Conservation (phyloP, 1,140 invertebrate genomes). For the Macrobrachium rosenbergii region DNA sequence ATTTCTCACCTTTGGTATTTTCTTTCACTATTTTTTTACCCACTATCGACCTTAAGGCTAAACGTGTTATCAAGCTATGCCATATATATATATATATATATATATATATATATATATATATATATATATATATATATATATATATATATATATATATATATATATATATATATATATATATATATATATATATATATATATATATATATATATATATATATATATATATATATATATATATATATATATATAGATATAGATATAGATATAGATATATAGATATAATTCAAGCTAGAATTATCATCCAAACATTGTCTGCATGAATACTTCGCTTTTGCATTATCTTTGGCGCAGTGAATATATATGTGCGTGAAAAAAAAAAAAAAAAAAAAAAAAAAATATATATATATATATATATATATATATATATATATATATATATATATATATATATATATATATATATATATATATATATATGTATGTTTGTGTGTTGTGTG, state of each 20-base stretch:
- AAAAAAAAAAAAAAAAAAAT: too few relatives aligned
- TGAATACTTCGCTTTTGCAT: too few relatives aligned
- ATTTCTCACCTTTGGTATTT: too few relatives aligned
- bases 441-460: too few relatives aligned
- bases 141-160: background rate
- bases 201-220: background rate
- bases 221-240: background rate
- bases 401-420: too few relatives aligned
- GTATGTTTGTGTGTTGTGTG: too few relatives aligned
- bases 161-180: background rate
- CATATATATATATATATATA: background rate
- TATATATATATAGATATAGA: background rate
- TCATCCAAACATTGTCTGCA: too few relatives aligned
- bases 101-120: constrained; percentile 3
- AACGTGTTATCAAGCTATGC: background rate
- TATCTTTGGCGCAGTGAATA: background rate
- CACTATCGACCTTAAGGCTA: background rate
- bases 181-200: background rate
- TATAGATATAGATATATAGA: background rate
- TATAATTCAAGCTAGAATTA: background rate
- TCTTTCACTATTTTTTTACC: too few relatives aligned
- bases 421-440: too few relatives aligned
- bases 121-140: background rate
- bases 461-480: too few relatives aligned
- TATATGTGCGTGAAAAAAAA: too few relatives aligned